These are phyloP conservation scores for Phlogophora meticulosa DNA, from an alignment of 2,888 invertebrate species.

Conservation along the genomic window DNA sequence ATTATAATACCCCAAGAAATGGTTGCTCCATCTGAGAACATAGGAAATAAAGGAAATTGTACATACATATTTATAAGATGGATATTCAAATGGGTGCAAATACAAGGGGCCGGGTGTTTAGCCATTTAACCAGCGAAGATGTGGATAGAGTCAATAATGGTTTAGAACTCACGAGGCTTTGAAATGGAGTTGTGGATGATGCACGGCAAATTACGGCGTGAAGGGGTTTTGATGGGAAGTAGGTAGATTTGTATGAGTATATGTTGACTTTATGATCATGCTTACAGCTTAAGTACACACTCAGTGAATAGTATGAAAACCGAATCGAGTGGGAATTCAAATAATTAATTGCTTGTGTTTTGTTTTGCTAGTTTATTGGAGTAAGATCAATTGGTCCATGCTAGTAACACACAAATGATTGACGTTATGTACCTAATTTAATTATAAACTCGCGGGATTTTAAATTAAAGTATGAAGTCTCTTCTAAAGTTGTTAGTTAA, in stretches of 20 bases:
- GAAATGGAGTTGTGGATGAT: conserved; percentile 17
- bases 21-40: conserved; percentile 44
- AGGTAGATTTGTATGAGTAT: conserved; percentile 14
- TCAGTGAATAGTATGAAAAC: too few relatives aligned
- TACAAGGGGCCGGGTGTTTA: conserved; percentile 64
- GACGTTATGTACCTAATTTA: too few relatives aligned
- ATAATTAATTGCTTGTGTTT: too few relatives aligned
- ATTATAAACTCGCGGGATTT: too few relatives aligned
- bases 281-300: neutral
- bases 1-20: conserved; percentile 22
- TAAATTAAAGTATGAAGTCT: too few relatives aligned
- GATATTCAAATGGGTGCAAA: conserved; percentile 76
- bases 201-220: conserved; percentile 4
- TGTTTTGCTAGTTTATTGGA: neutral
- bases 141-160: conserved; percentile 57
- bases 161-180: conserved; percentile 41
- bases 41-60: conserved; percentile 62
- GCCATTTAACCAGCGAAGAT: conserved; percentile 63
- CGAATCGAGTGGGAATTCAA: too few relatives aligned
- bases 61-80: conserved; percentile 73
- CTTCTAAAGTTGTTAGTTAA: too few relatives aligned
- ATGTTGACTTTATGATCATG: conserved; percentile 7
- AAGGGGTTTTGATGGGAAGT: conserved; percentile 16
- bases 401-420: too few relatives aligned
- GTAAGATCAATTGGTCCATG: too few relatives aligned